These are phyloP conservation scores for Ashinkailepas kermadecensis DNA, from an alignment of 2,888 invertebrate species.

Conservation along the genomic window DNA sequence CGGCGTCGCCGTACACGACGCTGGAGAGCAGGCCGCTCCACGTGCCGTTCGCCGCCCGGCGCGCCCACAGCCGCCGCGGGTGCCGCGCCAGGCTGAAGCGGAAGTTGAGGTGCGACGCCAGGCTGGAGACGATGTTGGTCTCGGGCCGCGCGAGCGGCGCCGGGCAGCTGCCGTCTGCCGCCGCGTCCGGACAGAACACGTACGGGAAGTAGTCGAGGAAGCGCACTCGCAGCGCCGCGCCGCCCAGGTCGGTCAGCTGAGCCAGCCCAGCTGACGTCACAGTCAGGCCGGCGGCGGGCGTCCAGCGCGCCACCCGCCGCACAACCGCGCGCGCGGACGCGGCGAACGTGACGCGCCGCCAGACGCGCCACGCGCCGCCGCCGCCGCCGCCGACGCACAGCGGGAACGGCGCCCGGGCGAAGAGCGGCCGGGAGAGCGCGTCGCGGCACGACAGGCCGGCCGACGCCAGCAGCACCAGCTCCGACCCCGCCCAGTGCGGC, in stretches of 20 bases:
- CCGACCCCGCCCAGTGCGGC: not conserved
- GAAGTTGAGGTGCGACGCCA: not conserved
- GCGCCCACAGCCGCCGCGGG: conserved; percentile 15
- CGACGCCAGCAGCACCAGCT: not conserved
- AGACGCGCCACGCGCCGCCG: not conserved
- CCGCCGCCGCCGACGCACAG: not conserved
- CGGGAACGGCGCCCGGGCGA: not conserved
- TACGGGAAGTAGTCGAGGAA: conserved; percentile 9
- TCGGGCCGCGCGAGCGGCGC: not conserved
- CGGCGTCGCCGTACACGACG: conserved; percentile 24
- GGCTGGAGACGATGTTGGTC: not conserved
- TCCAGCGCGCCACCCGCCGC: not conserved
- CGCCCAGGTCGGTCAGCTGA: not conserved
- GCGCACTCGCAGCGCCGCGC: not conserved
- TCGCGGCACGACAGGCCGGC: not conserved
- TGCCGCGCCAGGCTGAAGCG: not conserved
- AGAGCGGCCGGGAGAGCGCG: not conserved
- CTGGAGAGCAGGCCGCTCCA: conserved; percentile 27
- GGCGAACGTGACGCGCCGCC: not conserved
- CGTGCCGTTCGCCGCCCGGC: conserved; percentile 16
- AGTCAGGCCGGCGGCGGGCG: not conserved
- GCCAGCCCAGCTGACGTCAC: not conserved
- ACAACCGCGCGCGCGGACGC: not conserved
- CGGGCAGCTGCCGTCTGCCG: not conserved
- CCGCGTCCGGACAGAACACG: not conserved